phyloP scores from a whole-genome alignment of 2,113 vertebrate genomes.

The Hucho hucho region DNA sequence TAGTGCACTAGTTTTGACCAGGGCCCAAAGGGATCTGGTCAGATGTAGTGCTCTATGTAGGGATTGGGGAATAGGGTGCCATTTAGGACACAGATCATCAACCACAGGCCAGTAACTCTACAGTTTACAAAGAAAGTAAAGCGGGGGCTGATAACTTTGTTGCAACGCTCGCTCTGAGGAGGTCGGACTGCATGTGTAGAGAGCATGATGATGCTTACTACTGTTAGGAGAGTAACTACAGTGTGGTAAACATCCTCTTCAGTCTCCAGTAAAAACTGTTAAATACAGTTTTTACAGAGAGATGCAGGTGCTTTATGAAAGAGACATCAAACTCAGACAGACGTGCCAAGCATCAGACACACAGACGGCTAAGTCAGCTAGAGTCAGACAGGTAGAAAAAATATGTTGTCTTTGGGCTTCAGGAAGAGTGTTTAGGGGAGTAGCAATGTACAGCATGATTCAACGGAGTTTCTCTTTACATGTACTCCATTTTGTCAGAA shows the following conservation, averaged over 20 bases:
- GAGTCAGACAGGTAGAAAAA: conserved; percentile 48
- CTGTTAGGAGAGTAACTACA: not conserved
- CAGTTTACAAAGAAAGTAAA: too few relatives aligned
- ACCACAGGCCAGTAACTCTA: conserved; percentile 36
- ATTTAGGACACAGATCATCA: too few relatives aligned
- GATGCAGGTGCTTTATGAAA: conserved; percentile 56
- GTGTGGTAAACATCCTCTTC: not conserved
- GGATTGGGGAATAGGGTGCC: not conserved
- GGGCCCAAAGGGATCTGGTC: too few relatives aligned
- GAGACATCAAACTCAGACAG: not conserved
- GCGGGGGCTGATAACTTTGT: conserved; percentile 12
- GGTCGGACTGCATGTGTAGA: not conserved
- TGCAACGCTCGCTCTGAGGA: conserved; percentile 2
- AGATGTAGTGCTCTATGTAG: too few relatives aligned
- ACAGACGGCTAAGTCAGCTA: conserved; percentile 35
- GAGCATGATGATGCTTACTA: too few relatives aligned
- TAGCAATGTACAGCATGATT: not conserved
- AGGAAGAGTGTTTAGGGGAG: conserved; percentile 38
- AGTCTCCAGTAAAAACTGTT: not conserved
- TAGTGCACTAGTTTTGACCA: too few relatives aligned
- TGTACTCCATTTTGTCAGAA: too few relatives aligned
- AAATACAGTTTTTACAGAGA: conserved; percentile 41
- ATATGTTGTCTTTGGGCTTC: conserved; percentile 58
- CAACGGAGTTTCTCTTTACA: too few relatives aligned
- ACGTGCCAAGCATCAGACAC: not conserved